Percentiles rank a stretch among this genome's conserved stretches.
phyloP scores from a whole-genome alignment of 1,140 invertebrate genomes.

The Drosophila melanogaster region DNA sequence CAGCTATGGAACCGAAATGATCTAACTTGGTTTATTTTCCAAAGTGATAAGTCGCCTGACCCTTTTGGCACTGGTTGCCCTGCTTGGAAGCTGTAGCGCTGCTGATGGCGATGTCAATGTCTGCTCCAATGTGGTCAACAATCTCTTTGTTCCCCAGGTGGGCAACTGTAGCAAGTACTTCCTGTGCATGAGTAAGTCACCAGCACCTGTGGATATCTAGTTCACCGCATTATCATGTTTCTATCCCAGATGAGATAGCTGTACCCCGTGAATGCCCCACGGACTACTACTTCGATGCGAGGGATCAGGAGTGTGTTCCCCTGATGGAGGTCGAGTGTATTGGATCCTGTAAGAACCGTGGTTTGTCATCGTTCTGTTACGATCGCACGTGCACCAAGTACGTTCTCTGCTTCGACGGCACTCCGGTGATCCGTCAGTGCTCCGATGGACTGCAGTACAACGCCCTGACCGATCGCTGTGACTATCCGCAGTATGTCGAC shows the following conservation, averaged over 20 bases:
- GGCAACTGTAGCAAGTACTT: slow-evolving; percentile 65
- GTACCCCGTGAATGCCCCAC: slow-evolving; percentile 31
- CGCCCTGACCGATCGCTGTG: slow-evolving; percentile 69
- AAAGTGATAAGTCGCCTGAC: slow-evolving; percentile 52
- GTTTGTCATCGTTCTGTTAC: slow-evolving; percentile 63
- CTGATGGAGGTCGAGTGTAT: slow-evolving; percentile 53
- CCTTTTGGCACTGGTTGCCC: slow-evolving; percentile 17
- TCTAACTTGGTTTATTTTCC: neutral
- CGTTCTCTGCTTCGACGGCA: slow-evolving; percentile 64
- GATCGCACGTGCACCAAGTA: slow-evolving; percentile 79
- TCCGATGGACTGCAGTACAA: slow-evolving; percentile 73
- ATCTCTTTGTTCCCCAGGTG: slow-evolving; percentile 64
- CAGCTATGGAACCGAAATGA: no score
- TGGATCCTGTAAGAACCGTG: slow-evolving; percentile 48
- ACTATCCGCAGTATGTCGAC: slow-evolving; percentile 76
- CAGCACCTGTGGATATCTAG: neutral
- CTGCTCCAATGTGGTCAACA: slow-evolving; percentile 58
- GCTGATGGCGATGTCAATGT: slow-evolving; percentile 47
- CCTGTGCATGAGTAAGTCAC: slow-evolving; percentile 63
- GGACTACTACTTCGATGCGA: slow-evolving; percentile 59
- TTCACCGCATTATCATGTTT: no score
- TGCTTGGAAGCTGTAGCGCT: slow-evolving; percentile 6
- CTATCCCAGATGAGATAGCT: slow-evolving; percentile 28
- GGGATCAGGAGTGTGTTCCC: slow-evolving; percentile 55
- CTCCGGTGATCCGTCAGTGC: slow-evolving; percentile 59